Conservation (phyloP, 1,140 invertebrate species). For the Eufriesea mexicana region DNA sequence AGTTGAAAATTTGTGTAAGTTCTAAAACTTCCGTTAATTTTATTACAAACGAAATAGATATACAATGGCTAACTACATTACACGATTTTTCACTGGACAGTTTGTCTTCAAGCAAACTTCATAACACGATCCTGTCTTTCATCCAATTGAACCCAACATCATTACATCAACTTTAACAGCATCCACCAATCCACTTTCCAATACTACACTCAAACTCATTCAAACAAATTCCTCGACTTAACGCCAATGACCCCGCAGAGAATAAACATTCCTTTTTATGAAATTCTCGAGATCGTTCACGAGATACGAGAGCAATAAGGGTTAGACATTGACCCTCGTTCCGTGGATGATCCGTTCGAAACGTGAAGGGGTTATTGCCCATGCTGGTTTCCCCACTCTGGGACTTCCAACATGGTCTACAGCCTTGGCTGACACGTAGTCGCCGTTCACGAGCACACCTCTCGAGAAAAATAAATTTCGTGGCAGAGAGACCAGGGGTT, state of each 20-base stretch:
- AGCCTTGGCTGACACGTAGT: constrained; percentile 37
- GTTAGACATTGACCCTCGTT: not conserved
- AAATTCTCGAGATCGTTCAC: not conserved
- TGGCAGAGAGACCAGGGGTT: constrained; percentile 17
- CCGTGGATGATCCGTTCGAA: not conserved
- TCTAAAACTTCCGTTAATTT: too few relatives aligned
- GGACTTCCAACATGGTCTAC: not conserved
- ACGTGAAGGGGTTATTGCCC: not conserved
- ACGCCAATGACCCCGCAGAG: not conserved
- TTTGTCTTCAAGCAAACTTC: too few relatives aligned
- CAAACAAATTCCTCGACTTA: not conserved
- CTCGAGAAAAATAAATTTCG: constrained; percentile 63
- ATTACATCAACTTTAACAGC: not conserved
- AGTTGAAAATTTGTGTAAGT: too few relatives aligned
- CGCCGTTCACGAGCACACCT: constrained; percentile 43
- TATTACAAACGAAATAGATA: too few relatives aligned
- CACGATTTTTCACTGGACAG: too few relatives aligned
- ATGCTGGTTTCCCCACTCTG: not conserved
- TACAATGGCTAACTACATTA: too few relatives aligned
- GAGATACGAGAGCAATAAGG: not conserved
- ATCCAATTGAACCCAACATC: not conserved
- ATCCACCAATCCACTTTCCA: not conserved
- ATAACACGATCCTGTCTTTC: too few relatives aligned
- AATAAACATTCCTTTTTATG: not conserved
- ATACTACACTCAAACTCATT: not conserved